Evolutionary conservation across 2,797 vertebrate genomes (phyloP).

Genomic region (Parambassis ranga): DNA sequence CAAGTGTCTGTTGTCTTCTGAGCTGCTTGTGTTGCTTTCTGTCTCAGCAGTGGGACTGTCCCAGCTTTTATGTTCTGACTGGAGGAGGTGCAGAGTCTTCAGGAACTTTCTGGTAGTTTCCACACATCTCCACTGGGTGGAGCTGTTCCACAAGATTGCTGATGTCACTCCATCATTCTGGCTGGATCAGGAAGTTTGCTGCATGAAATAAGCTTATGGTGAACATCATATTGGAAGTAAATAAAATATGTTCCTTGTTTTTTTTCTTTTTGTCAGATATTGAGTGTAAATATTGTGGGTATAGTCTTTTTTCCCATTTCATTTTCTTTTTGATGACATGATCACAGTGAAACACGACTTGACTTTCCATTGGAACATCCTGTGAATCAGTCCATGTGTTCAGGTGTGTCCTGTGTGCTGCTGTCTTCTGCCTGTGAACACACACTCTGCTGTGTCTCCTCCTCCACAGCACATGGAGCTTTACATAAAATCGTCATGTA

Average conservation of each 20-base stretch:
- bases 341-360: background rate
- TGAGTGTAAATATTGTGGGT: no score
- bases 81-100: conserved; percentile 5
- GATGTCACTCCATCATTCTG: background rate
- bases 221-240: no score
- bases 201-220: no score
- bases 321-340: no score
- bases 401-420: background rate
- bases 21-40: background rate
- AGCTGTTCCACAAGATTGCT: background rate
- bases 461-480: conserved; percentile 19
- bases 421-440: conserved; percentile 4
- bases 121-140: conserved; percentile 6
- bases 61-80: conserved; percentile 9
- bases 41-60: conserved; percentile 16
- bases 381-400: background rate
- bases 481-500: no score
- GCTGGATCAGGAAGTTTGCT: no score
- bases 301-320: no score
- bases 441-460: conserved; percentile 18
- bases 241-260: no score
- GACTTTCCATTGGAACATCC: background rate
- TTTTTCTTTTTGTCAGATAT: no score
- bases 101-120: background rate
- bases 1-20: background rate